A percentile compares a stretch with the other conserved stretches of the same genome.
Evolutionary conservation across 2,113 vertebrate genomes (phyloP).

Genomic region (Rhinichthys klamathensis): DNA sequence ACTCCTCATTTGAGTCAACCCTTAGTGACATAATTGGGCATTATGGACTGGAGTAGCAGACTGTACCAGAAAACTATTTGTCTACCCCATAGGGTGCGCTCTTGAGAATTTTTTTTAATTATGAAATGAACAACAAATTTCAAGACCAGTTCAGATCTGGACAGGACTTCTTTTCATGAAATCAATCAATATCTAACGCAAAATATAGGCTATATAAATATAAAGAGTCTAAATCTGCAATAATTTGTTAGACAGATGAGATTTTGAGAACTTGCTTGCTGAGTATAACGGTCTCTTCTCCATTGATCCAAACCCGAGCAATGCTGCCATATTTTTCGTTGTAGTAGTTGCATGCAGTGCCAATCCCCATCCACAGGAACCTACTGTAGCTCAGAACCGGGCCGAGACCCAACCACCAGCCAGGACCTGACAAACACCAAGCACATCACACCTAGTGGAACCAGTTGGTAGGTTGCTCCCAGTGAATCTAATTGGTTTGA

Average conservation of each 20-base stretch:
- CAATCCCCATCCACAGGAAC: constrained; percentile 92
- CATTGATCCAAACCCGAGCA: constrained; percentile 91
- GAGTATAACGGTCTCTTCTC: constrained; percentile 92
- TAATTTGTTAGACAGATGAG: neutral
- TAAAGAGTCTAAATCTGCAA: no score
- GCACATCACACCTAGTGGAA: neutral
- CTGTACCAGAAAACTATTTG: neutral
- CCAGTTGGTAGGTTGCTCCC: neutral
- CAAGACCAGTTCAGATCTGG: neutral
- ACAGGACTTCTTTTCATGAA: no score
- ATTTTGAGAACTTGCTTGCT: constrained; percentile 82
- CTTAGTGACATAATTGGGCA: neutral
- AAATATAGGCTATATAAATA: no score
- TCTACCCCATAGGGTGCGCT: neutral
- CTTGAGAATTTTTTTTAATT: neutral
- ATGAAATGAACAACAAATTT: neutral
- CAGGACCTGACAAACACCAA: constrained; percentile 80
- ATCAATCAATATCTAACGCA: no score
- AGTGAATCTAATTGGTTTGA: neutral
- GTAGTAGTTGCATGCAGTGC: constrained; percentile 93
- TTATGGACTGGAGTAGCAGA: neutral
- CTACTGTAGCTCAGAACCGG: constrained; percentile 86
- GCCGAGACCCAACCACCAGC: constrained; percentile 87
- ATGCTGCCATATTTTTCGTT: constrained; percentile 90
- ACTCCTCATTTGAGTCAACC: neutral